Conservation (phyloP, 2,888 invertebrate species). For the Cheilosia vulpina region DNA sequence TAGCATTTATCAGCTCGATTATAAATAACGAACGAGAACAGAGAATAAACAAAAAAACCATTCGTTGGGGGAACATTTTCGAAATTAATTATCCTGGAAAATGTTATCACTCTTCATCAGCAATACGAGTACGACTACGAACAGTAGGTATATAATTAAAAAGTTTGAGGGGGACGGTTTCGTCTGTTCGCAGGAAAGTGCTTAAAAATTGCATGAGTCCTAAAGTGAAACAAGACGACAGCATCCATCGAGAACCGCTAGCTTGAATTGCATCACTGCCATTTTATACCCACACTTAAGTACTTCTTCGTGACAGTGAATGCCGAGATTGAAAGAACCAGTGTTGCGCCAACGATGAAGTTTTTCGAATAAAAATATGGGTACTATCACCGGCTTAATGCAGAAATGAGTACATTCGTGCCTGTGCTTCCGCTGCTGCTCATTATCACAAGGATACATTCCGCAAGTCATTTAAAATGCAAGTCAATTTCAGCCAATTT, state of each 20-base stretch:
- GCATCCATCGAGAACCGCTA: not conserved
- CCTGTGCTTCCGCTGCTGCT: not conserved
- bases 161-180: not conserved
- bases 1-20: too few species aligned
- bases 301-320: not conserved
- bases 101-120: not conserved
- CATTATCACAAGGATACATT: conserved; percentile 4
- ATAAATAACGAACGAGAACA: too few species aligned
- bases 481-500: conserved; percentile 25
- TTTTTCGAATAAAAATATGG: not conserved
- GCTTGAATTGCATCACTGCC: not conserved
- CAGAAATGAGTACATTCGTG: conserved; percentile 2
- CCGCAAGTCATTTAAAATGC: conserved; percentile 6
- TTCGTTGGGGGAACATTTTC: not conserved
- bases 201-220: not conserved
- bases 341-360: not conserved
- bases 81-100: conserved; percentile 37
- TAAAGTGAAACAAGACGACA: not conserved
- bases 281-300: not conserved
- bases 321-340: not conserved
- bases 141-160: conserved; percentile 24
- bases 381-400: conserved; percentile 1
- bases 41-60: too few species aligned
- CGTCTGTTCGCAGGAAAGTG: not conserved
- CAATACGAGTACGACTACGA: not conserved